Base-by-base conservation (phyloP, 1,140 invertebrate genomes). In the Leptopilina clavipes region DNA sequence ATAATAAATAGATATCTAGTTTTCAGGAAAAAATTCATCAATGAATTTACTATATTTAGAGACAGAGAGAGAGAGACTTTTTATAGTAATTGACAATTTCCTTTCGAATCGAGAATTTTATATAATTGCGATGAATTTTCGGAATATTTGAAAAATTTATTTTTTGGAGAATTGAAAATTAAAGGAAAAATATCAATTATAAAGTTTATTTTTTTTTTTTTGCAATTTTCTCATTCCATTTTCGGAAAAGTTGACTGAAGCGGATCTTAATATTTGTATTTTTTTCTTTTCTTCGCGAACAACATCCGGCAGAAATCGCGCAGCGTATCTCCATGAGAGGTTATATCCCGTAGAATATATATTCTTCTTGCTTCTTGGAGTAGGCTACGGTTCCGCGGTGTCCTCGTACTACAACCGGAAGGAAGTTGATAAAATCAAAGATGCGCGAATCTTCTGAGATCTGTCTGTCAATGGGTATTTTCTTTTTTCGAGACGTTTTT, bases 391-490 rank as follows among this genome's bases (percentile, higher is more conserved):
- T 65, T 31, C 59, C 74, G 82, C 79, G 78, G 80, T 75, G 75
- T 81, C 79, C 73, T 74, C 78, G 79, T 76, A 78, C 76, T 78
- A 31, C 59, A 78, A 80, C 83, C 79, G 83, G 82, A 84, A 83
- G 83, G 82, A 82, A 84, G 83, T 83, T 45, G 83, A 83, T 84
- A 83, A 80, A 76, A 84, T 84, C 82, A 79, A 70, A 45, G 71
- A 76, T 31, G 70, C 75, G 70, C 73, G 77, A 83, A 79, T 75
- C 79, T 83, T 76, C 78, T 79, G 78, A 76, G 79, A 81, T 83
- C 79, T 77, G 77, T 75, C 70, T 54, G 71, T 72, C 73, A 77
- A 71, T 40, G 72, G n/a, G n/a, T n/a, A n/a, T 71, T 78, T 79
- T 31, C 5, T 31, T 2, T 31, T 31, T 31, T 31, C 25, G 25